Conservation (phyloP, 1,140 invertebrate genomes). For the Drosophila truncata region DNA sequence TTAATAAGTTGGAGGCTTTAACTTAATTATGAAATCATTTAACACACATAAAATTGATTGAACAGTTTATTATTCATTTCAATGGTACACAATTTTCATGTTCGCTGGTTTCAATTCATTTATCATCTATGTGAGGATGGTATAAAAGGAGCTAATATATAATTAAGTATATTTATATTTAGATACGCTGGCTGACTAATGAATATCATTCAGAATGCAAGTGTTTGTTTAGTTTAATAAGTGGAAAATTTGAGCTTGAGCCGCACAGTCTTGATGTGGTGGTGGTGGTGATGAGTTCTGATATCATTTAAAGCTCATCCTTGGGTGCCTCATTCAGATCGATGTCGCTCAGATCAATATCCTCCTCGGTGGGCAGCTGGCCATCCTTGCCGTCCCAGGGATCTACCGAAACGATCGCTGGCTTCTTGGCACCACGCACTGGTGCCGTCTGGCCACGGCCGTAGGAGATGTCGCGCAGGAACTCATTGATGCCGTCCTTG, state of each 20-base stretch:
- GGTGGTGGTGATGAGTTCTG: slow-evolving; percentile 5
- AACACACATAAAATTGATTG: slow-evolving; percentile 11
- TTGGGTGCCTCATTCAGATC: slow-evolving; percentile 92
- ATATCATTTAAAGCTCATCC: slow-evolving; percentile 90
- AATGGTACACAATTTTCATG: slow-evolving; percentile 45
- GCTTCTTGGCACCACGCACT: slow-evolving; percentile 94
- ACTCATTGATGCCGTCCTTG: slow-evolving; percentile 97
- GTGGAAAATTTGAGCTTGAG: slow-evolving; percentile 60
- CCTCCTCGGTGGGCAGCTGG: slow-evolving; percentile 94
- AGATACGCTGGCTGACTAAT: slow-evolving; percentile 64
- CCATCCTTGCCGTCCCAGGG: slow-evolving; percentile 99
- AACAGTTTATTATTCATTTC: slow-evolving; percentile 48
- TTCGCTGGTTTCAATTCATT: slow-evolving; percentile 51
- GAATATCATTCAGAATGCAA: slow-evolving; percentile 51
- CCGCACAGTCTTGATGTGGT: slow-evolving; percentile 59
- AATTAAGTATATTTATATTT: slow-evolving; percentile 52
- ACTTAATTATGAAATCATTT: background rate
- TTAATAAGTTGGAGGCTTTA: background rate
- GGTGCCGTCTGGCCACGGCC: slow-evolving; percentile 97
- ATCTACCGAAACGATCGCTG: slow-evolving; percentile 90
- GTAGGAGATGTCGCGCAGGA: slow-evolving; percentile 97
- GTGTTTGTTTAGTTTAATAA: slow-evolving; percentile 26
- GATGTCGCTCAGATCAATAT: slow-evolving; percentile 96
- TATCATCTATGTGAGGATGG: slow-evolving; percentile 47
- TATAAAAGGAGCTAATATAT: slow-evolving; percentile 52